Conservation (phyloP, 2,888 invertebrate genomes). For the Bugulina stolonifera region DNA sequence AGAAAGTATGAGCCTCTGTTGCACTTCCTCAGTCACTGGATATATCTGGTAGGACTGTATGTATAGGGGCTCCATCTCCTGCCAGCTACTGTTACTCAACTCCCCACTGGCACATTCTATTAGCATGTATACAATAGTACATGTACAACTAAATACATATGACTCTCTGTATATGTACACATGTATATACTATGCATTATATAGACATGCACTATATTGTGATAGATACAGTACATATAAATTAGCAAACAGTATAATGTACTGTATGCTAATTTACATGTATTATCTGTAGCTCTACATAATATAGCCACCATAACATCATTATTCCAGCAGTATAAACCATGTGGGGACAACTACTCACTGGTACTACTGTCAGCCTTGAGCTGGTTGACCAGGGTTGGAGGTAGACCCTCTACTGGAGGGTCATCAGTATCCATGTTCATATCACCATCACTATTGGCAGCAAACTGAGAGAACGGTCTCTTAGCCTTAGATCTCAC, state of each 20-base stretch:
- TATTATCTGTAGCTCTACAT: no score
- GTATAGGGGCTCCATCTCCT: constrained; percentile 79
- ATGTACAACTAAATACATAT: constrained; percentile 1
- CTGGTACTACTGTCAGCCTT: background rate
- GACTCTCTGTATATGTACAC: no score
- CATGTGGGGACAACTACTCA: background rate
- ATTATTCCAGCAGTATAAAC: no score
- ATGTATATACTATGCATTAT: no score
- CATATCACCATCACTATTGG: background rate
- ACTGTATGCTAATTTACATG: no score
- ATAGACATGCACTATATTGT: no score
- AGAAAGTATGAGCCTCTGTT: constrained; percentile 83
- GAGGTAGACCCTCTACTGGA: background rate
- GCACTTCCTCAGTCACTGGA: constrained; percentile 79
- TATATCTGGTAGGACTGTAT: constrained; percentile 83
- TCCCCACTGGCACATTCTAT: background rate
- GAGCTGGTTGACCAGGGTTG: background rate
- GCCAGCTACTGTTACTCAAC: constrained; percentile 79
- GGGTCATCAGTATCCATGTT: background rate
- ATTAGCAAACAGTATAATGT: no score
- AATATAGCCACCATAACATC: no score
- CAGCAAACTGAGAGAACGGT: constrained; percentile 27
- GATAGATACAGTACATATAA: no score
- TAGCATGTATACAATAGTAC: no score
- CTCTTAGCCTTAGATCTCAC: background rate